Conservation (phyloP, 2,797 vertebrate genomes). For the Brotula barbata region DNA sequence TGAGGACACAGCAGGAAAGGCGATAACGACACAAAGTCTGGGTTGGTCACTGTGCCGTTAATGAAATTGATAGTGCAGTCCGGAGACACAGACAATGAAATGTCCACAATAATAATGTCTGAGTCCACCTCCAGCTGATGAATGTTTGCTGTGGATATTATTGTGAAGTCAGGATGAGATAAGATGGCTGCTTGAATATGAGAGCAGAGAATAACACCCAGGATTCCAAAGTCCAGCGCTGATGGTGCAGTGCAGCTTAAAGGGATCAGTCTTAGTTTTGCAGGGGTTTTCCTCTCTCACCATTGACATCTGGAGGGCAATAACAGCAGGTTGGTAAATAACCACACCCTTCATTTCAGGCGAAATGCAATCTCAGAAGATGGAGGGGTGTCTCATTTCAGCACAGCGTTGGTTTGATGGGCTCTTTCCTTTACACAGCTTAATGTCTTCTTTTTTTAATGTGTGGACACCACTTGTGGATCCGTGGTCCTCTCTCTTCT, state of each 20-base stretch:
- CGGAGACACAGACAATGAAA: conserved; percentile 26
- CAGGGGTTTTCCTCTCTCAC: no score
- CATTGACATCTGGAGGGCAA: no score
- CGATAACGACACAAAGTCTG: background rate
- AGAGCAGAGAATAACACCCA: conserved; percentile 12
- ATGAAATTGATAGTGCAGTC: conserved; percentile 14
- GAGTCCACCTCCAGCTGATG: conserved; percentile 21
- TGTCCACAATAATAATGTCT: conserved; percentile 34
- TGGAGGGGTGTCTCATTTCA: no score
- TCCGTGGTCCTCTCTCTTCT: no score
- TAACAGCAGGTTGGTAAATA: no score
- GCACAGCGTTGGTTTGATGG: no score
- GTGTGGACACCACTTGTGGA: no score
- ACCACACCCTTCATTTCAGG: no score
- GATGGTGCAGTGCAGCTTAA: conserved; percentile 29
- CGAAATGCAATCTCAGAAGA: no score
- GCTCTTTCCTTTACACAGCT: no score
- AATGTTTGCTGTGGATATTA: conserved; percentile 47
- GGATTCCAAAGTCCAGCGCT: background rate
- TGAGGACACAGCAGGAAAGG: background rate
- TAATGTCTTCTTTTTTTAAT: no score
- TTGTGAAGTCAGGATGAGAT: conserved; percentile 14
- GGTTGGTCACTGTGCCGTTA: conserved; percentile 1
- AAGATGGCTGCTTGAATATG: conserved; percentile 30
- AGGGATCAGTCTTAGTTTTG: no score